phyloP scores from a whole-genome alignment of 2,113 vertebrate species.

The Chelonoidis abingdonii region DNA sequence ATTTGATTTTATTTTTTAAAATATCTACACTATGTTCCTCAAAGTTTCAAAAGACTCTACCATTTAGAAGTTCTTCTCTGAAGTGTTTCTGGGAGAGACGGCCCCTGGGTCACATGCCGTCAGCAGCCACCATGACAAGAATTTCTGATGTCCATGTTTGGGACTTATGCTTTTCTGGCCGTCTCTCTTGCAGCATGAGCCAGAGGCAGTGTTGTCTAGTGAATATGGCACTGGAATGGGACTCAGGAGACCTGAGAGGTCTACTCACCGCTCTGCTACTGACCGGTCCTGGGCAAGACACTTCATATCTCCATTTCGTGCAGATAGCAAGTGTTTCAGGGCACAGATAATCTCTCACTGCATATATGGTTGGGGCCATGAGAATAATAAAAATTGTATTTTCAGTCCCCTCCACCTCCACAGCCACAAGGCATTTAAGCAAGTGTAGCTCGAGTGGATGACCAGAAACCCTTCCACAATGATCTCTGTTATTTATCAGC shows the following conservation, averaged over 20 bases:
- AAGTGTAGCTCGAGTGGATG: neutral
- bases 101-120: neutral
- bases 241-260: neutral
- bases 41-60: neutral
- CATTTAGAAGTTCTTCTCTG: neutral
- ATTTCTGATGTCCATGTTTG: neutral
- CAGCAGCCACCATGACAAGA: neutral
- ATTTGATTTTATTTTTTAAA: conserved; percentile 48
- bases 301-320: neutral
- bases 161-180: rapidly evolving
- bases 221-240: rapidly evolving
- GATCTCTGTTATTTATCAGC: neutral
- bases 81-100: neutral
- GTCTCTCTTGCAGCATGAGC: neutral
- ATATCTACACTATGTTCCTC: neutral
- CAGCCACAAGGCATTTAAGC: neutral
- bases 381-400: neutral
- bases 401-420: neutral
- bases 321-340: too few relatives aligned
- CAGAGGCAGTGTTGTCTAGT: rapidly evolving
- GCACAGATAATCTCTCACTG: neutral
- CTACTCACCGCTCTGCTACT: neutral
- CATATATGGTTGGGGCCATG: neutral
- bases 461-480: neutral
- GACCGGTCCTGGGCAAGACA: neutral